Conservation (phyloP, 2,888 invertebrate genomes). For the Cantharis nigra region DNA sequence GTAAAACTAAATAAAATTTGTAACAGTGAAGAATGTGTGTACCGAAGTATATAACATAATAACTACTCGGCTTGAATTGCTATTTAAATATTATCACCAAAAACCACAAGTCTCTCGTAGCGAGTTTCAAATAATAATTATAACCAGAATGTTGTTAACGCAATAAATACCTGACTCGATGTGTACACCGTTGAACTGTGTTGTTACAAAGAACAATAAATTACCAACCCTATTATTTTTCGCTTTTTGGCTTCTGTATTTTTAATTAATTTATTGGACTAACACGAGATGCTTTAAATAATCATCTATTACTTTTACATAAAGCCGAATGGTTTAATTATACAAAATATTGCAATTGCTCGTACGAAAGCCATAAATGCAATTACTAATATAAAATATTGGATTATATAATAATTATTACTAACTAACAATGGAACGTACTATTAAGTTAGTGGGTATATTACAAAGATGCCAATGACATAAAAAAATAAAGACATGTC, state of each 20-base stretch:
- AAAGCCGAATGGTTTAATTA: not conserved
- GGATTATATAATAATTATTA: not conserved
- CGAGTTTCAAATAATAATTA: constrained; percentile 14
- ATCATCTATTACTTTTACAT: not conserved
- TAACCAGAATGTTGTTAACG: constrained; percentile 14
- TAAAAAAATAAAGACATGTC: not conserved
- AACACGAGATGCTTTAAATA: not conserved
- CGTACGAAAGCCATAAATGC: not conserved
- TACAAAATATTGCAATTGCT: not conserved
- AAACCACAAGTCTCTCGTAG: constrained; percentile 9
- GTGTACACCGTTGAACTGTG: not conserved
- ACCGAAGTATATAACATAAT: not conserved
- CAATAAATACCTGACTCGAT: constrained; percentile 10
- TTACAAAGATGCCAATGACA: not conserved
- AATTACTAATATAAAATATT: not conserved
- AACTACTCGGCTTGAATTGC: not conserved
- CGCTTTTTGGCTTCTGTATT: not conserved
- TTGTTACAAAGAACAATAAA: not conserved
- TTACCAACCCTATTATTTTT: not conserved
- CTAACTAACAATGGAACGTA: not conserved
- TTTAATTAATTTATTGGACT: not conserved
- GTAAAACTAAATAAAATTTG: not conserved
- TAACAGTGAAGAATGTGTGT: not conserved
- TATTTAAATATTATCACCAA: constrained; percentile 19
- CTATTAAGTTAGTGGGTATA: not conserved